Evolutionary conservation across 2,888 invertebrate genomes (phyloP), one percentile per base, ranked within the genome.

Genomic region (Dysmachus trigonus): DNA sequence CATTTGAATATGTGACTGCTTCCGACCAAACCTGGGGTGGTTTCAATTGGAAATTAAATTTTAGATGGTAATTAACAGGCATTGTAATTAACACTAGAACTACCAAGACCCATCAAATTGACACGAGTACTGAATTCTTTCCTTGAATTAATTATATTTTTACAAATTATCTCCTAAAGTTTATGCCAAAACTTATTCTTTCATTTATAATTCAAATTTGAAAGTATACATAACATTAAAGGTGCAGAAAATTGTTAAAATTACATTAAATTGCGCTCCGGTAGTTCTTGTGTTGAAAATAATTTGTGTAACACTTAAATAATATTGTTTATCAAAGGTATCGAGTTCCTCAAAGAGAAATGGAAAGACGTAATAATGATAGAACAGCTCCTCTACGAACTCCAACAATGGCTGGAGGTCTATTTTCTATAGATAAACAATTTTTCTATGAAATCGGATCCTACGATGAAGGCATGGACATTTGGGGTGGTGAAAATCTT

Each of bases 11-110:
- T 93, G 98, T 99, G 88, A 97, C 98, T 82, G 99, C 99, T 0
- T 98, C 98, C 1, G 99, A 99, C 92, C 98, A 98, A 95, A 99
- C 99, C 0, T 99, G 99, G 99, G 99, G 99, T 88, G 99, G 99
- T 31, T 99, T 99, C 93, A 99, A 99, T 93, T 99, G 99, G 99
- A 99, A 99, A 93, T 94, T 99, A 85, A 99, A 99, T 93, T 99
- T 99, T 93, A 95, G 99, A 93, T 99, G 98, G 98, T 97, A 92
- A 93, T 93, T 90, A n/a, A 22, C 7, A 0, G 22, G 62, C 62
- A 62, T 8, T 10, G 7, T 62, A 62, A 62, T n/a, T 62, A 62
- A 62, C 15, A n/a, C n/a, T n/a, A n/a, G n/a, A n/a, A n/a, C n/a
- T n/a, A n/a, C n/a, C n/a, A n/a, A n/a, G n/a, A n/a, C n/a, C n/a